Base-by-base conservation (phyloP, 2,797 vertebrate genomes). In the Tragopan temminckii region DNA sequence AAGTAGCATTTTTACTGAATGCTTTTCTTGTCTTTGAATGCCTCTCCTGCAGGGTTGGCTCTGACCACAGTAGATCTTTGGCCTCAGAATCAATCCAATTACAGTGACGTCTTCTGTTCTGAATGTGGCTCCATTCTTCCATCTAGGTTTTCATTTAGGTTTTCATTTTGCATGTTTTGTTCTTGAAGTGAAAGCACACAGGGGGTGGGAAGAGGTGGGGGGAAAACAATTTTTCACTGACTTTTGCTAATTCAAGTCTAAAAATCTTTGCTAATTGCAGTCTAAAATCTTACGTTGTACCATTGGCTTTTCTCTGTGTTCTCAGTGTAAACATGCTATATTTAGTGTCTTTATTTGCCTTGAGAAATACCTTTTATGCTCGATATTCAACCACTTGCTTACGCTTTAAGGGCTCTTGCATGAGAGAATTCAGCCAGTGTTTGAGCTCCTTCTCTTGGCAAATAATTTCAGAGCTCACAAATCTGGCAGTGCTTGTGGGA, bases 401-500 rank as follows among this genome's bases (percentile, higher is more conserved):
- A 15, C 8, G 36, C 78, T 93, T 87, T 67, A 74, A 82, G 58
- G 62, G 21, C 38, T 76, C 61, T 71, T 5, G 4, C 33, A 9
- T 10, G 9, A 89, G 35, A 53, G 27, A 83, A 66, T 88, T 91
- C 82, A 92, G 79, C 64, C 94, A 71, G 90, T 48, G 80, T 94
- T 94, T 27, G 68, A 87, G 71, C 77, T 92, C 33, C 76, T 77
- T 70, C 66, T 87, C 79, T 94, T 95, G 92, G 87, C 94, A 92
- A 42, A 27, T 61, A 67, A 82, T 55, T 53, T 36, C 62, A 78
- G 66, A 83, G 69, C 76, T 48, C 64, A 62, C 79, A 72, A 85
- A 80, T 85, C 91, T 91, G 85, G 88, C 95, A 92, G 59, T 40
- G 63, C 63, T 76, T 88, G 74, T 95, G 88, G 59, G 88, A 94